phyloP scores from a whole-genome alignment of 2,113 vertebrate species.

The Oncorhynchus nerka region DNA sequence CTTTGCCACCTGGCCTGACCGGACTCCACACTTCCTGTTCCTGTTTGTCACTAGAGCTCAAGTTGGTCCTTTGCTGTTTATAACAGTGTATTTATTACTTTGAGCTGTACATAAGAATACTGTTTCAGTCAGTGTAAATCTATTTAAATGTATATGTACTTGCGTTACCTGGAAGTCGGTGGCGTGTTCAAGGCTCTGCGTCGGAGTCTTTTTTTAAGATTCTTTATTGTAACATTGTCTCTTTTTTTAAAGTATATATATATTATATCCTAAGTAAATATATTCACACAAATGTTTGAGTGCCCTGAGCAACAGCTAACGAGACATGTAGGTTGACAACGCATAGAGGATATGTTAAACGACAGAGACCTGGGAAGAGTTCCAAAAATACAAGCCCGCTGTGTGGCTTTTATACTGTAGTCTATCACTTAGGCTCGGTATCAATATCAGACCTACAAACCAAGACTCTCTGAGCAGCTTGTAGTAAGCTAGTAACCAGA shows the following conservation, averaged over 20 bases:
- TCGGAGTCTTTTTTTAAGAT: constrained; percentile 87
- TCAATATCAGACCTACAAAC: constrained; percentile 30
- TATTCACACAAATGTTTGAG: constrained; percentile 69
- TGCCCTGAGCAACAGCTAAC: constrained; percentile 72
- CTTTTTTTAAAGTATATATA: constrained; percentile 27
- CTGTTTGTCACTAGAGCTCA: constrained; percentile 86
- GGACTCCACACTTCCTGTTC: constrained; percentile 69
- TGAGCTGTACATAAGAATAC: constrained; percentile 93
- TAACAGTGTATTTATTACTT: constrained; percentile 98
- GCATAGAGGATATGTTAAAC: constrained; percentile 53
- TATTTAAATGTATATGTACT: constrained; percentile 99
- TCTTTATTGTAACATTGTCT: constrained; percentile 61
- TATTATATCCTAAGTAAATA: constrained; percentile 77
- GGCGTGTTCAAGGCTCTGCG: constrained; percentile 89
- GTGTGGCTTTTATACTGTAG: constrained; percentile 32
- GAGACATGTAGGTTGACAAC: constrained; percentile 50
- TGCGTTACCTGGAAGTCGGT: constrained; percentile 89
- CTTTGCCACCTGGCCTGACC: constrained; percentile 36
- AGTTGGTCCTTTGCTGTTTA: constrained; percentile 95
- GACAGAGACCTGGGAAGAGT: constrained; percentile 49
- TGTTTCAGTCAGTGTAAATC: constrained; percentile 93
- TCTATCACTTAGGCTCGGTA: constrained; percentile 42
- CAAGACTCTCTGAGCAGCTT: constrained; percentile 33
- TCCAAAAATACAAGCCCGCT: constrained; percentile 22
- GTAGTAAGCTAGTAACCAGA: constrained; percentile 33